Base-by-base conservation (phyloP, 1,140 invertebrate genomes). In the Drosophila lacteicornis region DNA sequence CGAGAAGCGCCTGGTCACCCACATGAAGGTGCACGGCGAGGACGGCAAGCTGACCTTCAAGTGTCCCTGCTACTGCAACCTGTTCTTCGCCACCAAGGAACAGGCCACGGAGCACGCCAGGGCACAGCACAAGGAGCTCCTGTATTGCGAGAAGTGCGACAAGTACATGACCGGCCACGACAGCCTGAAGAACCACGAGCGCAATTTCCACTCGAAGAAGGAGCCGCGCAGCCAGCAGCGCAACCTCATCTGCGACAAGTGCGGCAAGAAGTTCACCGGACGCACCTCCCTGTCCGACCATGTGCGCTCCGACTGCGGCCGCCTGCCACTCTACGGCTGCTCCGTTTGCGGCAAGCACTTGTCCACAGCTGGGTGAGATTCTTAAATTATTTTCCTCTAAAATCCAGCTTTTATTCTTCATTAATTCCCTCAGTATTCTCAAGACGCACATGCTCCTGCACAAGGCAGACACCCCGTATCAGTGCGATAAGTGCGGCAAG, bases 401-500 rank as follows among this genome's bases (percentile, higher is more conserved):
- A 25, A 25, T 4, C 22, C 22, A 25, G 22, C 3, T 0, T 25
- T 25, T 25, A 25, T 25, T 25, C 22, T 4, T 0, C 2, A 25
- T 25, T 25, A 3, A 25, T 25, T 25, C 11, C 22, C 17, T 0
- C 11, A 70, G 91, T 15, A 92, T 92, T 57, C 62, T 92, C 4
- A 93, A 93, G 63, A 92, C 92, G 5, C 93, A 93, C 71, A 85
- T 91, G 82, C 79, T 91, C 13, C 73, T 93, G 12, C 93, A 93
- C 62, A 80, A 90, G 19, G 79, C 86, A 7, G 92, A 93, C 45
- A 86, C 91, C 27, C 84, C 88, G 8, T 90, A 91, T 59, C 75
- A 92, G 38, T 93, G 93, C 67, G 91, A 92, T 58, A 92, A 93
- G 60, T 93, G 93, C 69, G 92, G 87, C 17, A 93, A 93, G 63